phyloP scores from a whole-genome alignment of 2,797 vertebrate genomes.

The Iguana delicatissima region DNA sequence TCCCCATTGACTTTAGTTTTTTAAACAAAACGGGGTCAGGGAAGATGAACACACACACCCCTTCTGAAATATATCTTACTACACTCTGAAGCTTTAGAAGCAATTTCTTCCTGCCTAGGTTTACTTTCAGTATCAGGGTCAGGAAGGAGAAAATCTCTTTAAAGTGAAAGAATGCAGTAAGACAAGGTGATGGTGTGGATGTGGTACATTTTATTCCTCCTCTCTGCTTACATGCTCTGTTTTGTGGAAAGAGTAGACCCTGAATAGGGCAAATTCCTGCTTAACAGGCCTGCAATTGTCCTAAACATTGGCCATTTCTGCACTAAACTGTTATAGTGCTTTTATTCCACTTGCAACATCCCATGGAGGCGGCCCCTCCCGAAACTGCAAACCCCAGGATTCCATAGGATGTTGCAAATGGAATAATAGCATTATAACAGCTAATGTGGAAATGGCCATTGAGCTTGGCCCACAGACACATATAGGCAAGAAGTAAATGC shows the following conservation, averaged over 20 bases:
- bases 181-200: background rate
- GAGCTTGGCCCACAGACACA: background rate
- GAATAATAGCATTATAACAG: too few relatives aligned
- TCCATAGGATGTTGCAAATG: too few relatives aligned
- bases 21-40: background rate
- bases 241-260: background rate
- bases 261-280: background rate
- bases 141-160: too few relatives aligned
- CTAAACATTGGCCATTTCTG: background rate
- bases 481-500: background rate
- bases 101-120: too few relatives aligned
- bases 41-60: background rate
- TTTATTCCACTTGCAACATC: too few relatives aligned
- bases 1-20: background rate
- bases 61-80: background rate
- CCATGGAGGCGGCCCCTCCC: too few relatives aligned
- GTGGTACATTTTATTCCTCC: background rate
- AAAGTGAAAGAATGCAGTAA: background rate
- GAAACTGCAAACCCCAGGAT: too few relatives aligned
- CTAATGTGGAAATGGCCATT: too few relatives aligned
- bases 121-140: background rate
- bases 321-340: too few relatives aligned
- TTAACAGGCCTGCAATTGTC: background rate
- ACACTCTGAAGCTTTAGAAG: background rate
- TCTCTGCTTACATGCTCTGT: background rate